Conservation (phyloP, 2,888 invertebrate genomes). For the Autographa pulchrina region DNA sequence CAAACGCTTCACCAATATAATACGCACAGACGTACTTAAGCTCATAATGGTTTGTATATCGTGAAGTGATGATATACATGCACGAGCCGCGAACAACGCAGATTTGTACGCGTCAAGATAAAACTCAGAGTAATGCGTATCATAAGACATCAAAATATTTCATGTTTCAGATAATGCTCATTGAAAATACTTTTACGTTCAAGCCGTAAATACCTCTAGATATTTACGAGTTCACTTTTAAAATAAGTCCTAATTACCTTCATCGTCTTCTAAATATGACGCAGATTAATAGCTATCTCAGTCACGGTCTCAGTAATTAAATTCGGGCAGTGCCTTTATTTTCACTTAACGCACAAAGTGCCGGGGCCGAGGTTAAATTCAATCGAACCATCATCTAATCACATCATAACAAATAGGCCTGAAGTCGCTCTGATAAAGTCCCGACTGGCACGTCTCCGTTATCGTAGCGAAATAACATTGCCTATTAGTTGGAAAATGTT, state of each 20-base stretch:
- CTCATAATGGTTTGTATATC: conserved; percentile 2
- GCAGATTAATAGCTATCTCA: conserved; percentile 3
- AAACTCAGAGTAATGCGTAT: neutral
- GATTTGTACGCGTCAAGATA: neutral
- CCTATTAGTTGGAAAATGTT: conserved; percentile 29
- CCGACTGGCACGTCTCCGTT: conserved; percentile 31
- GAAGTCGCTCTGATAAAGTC: conserved; percentile 37
- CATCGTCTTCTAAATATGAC: conserved; percentile 16
- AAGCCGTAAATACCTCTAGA: neutral
- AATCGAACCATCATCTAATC: conserved; percentile 42
- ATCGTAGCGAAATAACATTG: conserved; percentile 28
- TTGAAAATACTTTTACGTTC: neutral
- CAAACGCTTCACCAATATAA: neutral
- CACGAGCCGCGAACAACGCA: conserved; percentile 4
- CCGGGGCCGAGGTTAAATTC: conserved; percentile 37
- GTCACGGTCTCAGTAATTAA: conserved; percentile 23
- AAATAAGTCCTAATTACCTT: neutral
- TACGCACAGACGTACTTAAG: conserved; percentile 2
- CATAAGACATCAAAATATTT: neutral
- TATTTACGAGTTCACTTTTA: neutral
- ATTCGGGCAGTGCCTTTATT: conserved; percentile 36
- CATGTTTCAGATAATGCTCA: neutral
- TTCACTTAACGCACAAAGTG: conserved; percentile 43
- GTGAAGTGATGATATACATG: conserved; percentile 1
- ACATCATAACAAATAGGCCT: conserved; percentile 35